These are phyloP conservation scores for Drosophila repleta DNA, from an alignment of 1,140 invertebrate genomes.

Conservation along the genomic window DNA sequence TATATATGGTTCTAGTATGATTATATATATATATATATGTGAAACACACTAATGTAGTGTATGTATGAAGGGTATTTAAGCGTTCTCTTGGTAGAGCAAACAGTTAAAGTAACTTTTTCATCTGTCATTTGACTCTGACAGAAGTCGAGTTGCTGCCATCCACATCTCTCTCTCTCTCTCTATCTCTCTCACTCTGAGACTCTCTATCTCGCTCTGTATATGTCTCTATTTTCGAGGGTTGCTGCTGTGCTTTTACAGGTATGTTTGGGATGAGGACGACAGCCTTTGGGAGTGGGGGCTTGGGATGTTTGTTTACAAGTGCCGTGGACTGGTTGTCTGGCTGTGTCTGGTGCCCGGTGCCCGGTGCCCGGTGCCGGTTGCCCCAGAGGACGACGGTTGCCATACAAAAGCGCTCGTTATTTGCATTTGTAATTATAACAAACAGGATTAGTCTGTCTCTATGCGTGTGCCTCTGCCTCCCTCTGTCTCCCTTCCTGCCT, in stretches of 20 bases:
- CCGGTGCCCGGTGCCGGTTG: constrained; percentile 40
- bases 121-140: constrained; percentile 47
- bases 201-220: constrained; percentile 53
- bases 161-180: neutral
- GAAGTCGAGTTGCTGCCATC: constrained; percentile 33
- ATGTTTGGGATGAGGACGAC: constrained; percentile 3
- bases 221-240: constrained; percentile 50
- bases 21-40: too few relatives aligned
- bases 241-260: constrained; percentile 75
- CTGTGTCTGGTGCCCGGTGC: constrained; percentile 22
- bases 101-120: constrained; percentile 9
- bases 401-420: constrained; percentile 76
- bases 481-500: constrained; percentile 22
- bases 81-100: too few relatives aligned
- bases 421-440: constrained; percentile 84
- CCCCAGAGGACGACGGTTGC: constrained; percentile 40
- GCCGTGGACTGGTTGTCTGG: constrained; percentile 34
- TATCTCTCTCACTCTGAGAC: neutral
- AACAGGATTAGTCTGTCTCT: constrained; percentile 78
- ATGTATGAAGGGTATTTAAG: too few relatives aligned
- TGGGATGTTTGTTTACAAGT: constrained; percentile 51
- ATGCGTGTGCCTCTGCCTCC: neutral
- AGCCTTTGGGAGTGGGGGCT: neutral
- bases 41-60: too few relatives aligned
- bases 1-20: too few relatives aligned